phyloP scores from a whole-genome alignment of 2,113 vertebrate species.

The Tautogolabrus adspersus region DNA sequence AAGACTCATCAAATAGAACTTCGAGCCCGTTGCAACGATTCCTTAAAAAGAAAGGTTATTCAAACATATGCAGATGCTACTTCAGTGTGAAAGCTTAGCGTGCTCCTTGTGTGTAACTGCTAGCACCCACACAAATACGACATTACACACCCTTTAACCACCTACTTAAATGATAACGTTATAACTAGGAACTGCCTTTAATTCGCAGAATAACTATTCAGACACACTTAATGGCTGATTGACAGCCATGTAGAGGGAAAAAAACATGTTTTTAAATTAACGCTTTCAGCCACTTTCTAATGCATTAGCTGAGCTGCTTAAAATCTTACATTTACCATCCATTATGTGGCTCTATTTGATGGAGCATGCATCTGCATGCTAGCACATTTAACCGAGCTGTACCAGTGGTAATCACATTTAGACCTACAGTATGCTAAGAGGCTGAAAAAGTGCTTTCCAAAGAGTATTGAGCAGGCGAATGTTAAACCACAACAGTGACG shows the following conservation, averaged over 20 bases:
- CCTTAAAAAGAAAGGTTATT: neutral
- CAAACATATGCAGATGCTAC: neutral
- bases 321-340: slow-evolving; percentile 31
- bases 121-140: slow-evolving; percentile 5
- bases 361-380: neutral
- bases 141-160: slow-evolving; percentile 5
- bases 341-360: slow-evolving; percentile 21
- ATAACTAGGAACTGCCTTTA: slow-evolving; percentile 36
- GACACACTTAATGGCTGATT: neutral
- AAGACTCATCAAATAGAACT: neutral
- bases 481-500: neutral
- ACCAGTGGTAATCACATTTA: slow-evolving; percentile 3
- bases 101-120: neutral
- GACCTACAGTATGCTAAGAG: slow-evolving; percentile 19
- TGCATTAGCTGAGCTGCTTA: slow-evolving; percentile 38
- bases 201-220: slow-evolving; percentile 12
- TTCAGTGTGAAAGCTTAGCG: neutral
- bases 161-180: slow-evolving; percentile 25
- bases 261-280: neutral
- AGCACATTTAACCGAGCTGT: slow-evolving; percentile 9
- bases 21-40: neutral
- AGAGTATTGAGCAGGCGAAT: neutral
- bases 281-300: slow-evolving; percentile 33
- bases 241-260: neutral
- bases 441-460: slow-evolving; percentile 6